Evolutionary conservation across 2,797 vertebrate species (phyloP), one percentile per base, ranked within the genome.

Genomic region (Aplochiton taeniatus): DNA sequence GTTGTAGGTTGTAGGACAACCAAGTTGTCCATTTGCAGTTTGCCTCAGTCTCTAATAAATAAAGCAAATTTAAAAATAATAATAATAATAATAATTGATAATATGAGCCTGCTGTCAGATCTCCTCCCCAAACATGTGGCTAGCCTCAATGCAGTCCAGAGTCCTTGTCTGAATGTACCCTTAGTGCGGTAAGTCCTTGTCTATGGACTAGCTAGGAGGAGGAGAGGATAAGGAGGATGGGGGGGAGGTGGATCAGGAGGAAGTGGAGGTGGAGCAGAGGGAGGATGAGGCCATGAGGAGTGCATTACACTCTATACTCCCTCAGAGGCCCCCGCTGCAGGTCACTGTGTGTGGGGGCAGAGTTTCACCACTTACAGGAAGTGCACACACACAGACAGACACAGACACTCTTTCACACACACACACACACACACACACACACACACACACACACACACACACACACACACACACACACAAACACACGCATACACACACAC

Each of bases 231-330:
- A 31, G 31, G 31, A 6, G 31, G 31, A 31, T 31, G 31, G 6
- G 31, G 42, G 54, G 56, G 55, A 58, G 49, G 50, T 66, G 19
- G 59, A 65, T 45, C 17, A 55, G 69, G 76, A 59, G 59, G 48
- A 74, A 66, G 71, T 66, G 75, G 72, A 74, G 75, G 74, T 73
- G n/a, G 64, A 63, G 53, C 68, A 61, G 69, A 74, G 72, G 66
- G 9, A 1, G 77, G 69, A 78, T 75, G 81, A 87, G 70, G 73
- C 72, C 62, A 74, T 19, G 65, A 82, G 72, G 72, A 73, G 70
- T 52, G 61, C 14, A 74, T 83, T 87, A 87, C 80, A 91, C 65
- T 59, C 47, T 77, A 91, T 90, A 90, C 84, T 83, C 91, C 90
- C 91, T 4, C 56, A 60, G 89, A 84, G 86, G n/a, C n/a, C 77